phyloP scores from a whole-genome alignment of 1,140 invertebrate species.

The Macrosteles quadrilineatus region DNA sequence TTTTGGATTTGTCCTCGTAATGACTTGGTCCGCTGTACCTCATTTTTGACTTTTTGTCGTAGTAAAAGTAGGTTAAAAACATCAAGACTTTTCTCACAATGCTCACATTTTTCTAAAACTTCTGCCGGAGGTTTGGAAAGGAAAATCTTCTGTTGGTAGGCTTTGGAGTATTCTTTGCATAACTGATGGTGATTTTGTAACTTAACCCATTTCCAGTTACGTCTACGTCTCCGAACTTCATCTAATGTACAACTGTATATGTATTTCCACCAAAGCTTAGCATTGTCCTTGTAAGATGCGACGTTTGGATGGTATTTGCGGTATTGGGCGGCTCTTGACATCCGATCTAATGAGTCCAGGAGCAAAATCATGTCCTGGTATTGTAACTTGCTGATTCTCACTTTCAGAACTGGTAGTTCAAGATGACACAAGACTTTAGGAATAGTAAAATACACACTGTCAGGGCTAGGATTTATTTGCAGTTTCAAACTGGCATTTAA shows the following conservation, averaged over 20 bases:
- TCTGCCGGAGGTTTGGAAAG: constrained; percentile 60
- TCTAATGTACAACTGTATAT: constrained; percentile 84
- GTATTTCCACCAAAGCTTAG: constrained; percentile 72
- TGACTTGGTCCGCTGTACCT: constrained; percentile 58
- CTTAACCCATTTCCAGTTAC: constrained; percentile 90
- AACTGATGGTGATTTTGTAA: constrained; percentile 78
- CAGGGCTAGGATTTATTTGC: constrained; percentile 90
- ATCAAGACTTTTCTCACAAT: constrained; percentile 81
- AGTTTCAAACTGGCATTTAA: constrained; percentile 88
- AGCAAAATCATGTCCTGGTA: constrained; percentile 87
- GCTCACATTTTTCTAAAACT: constrained; percentile 54
- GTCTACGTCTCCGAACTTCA: constrained; percentile 65
- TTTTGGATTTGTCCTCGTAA: constrained; percentile 59
- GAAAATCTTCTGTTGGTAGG: constrained; percentile 76
- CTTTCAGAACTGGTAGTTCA: constrained; percentile 82
- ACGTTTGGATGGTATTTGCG: constrained; percentile 85
- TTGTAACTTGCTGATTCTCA: constrained; percentile 71
- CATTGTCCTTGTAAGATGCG: constrained; percentile 70
- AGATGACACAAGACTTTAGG: constrained; percentile 87
- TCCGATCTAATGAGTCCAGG: constrained; percentile 82
- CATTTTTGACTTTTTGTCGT: constrained; percentile 85
- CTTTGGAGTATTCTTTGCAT: constrained; percentile 72
- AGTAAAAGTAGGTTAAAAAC: constrained; percentile 91
- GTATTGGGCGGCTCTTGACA: constrained; percentile 72
- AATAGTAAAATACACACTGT: constrained; percentile 75